Base-by-base conservation (phyloP, 2,113 vertebrate genomes). In the Eudyptes chrysolophus region DNA sequence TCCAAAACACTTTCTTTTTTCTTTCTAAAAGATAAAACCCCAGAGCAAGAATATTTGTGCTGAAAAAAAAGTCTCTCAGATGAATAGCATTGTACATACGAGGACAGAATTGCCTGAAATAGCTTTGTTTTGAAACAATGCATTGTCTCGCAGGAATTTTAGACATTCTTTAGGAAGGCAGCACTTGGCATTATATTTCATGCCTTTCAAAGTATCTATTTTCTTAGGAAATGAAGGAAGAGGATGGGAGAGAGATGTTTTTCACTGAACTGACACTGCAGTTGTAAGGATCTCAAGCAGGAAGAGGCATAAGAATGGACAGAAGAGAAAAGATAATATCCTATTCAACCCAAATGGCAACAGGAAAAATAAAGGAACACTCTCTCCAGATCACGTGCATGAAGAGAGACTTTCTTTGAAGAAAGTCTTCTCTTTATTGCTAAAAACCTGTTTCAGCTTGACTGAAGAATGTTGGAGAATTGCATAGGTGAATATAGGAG, bases 51-150 rank as follows among this genome's bases (percentile, higher is more conserved):
- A 80, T 77, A 90, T 96, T 95, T 94, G 17, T 91, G 76, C 68
- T 86, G 61, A 27, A 60, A 89, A 92, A 84, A 83, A 89, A 64
- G 36, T 16, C 30, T 96, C 78, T 72, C 62, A 49, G 42, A 88
- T 79, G 74, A 95, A 83, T 68, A 60, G 79, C 76, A 93, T 90
- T 75, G 69, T 55, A 78, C 74, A 78, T 75, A 64, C 17, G 11
- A 95, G 74, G 93, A 65, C 54, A 97, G 89, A 95, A 94, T 89
- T 96, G 88, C 87, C 89, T 95, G 92, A 90, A 94, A 97, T 91
- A 95, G 87, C 94, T 95, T 97, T 95, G 91, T 93, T 98, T 97
- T 94, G 76, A 84, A 96, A 88, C 60, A 85, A 87, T 92, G 58
- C 81, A 71, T 78, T 89, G 74, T 97, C 93, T 95, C 78, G 0